Percentiles rank a stretch among this genome's conserved stretches.
These are phyloP conservation scores for Lepas anatifera DNA, from an alignment of 2,888 invertebrate genomes.

Conservation along the genomic window DNA sequence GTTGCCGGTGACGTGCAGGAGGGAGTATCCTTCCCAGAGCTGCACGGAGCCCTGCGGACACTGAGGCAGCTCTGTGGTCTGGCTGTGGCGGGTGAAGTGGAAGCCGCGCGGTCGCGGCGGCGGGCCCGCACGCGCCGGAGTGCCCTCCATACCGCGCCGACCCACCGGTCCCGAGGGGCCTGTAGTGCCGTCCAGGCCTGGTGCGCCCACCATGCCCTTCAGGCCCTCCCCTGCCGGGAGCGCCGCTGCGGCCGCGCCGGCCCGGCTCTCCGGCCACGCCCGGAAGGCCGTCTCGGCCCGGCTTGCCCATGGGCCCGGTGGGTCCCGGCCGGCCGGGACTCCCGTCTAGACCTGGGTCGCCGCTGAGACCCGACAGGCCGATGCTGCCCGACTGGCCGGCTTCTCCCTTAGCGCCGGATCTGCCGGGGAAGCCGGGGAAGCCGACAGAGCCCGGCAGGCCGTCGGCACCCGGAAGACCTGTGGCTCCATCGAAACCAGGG, in stretches of 20 bases:
- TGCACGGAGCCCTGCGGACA: constrained; percentile 70
- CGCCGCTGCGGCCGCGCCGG: constrained; percentile 25
- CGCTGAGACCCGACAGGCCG: neutral
- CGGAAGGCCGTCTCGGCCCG: neutral
- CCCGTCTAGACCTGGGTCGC: neutral
- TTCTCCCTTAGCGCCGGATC: neutral
- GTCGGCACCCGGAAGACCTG: constrained; percentile 13
- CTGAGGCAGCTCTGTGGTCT: constrained; percentile 61
- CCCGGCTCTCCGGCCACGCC: constrained; percentile 13
- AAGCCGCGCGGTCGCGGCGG: constrained; percentile 71
- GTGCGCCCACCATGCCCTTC: neutral
- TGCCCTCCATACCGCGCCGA: constrained; percentile 14
- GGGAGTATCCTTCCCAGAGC: constrained; percentile 86
- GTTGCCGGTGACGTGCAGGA: constrained; percentile 86
- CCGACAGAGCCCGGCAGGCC: constrained; percentile 38
- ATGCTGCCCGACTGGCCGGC: neutral
- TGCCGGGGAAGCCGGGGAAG: constrained; percentile 28
- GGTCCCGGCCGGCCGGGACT: neutral
- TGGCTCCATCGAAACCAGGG: constrained; percentile 11
- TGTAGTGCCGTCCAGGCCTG: constrained; percentile 6
- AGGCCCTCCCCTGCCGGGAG: constrained; percentile 19
- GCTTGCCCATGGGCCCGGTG: neutral
- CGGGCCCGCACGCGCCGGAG: constrained; percentile 28
- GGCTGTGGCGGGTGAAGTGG: constrained; percentile 83
- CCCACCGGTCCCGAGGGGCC: constrained; percentile 17